Evolutionary conservation across 2,797 vertebrate species (phyloP), one percentile per base, ranked within the genome.

Genomic region (Chelonia mydas): DNA sequence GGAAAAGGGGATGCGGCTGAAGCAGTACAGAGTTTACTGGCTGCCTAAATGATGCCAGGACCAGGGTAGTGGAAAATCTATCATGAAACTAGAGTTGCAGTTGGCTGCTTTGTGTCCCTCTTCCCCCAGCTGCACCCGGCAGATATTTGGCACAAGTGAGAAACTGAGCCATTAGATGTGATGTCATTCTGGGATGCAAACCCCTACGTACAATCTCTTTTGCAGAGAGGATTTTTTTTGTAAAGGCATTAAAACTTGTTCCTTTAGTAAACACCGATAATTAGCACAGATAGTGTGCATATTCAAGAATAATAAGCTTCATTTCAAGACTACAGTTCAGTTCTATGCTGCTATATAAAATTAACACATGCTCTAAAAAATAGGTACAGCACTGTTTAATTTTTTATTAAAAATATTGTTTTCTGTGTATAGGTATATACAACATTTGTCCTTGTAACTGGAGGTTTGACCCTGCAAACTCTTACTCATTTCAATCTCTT

Each of bases 361-460:
- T 68, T 68, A 68, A 37, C 33, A n/a, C 61, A 37, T 5, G 9
- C 16, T 10, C 9, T 68, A 68, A 37, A 23, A 76, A 90, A 25
- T 3, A 51, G 1, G 2, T 81, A 15, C 2, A 79, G 53, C 5
- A 28, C 0, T 3, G 1, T 25, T 79, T 19, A 9, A 2, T 47
- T 41, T 88, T 83, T 55, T 1, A 19, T 50, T 27, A 65, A 1
- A 90, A 87, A n/a, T n/a, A 1, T 10, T 11, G 1, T 11, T 77
- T 85, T 53, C 6, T 11, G 0, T 19, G 2, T 15, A 51, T 68
- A 79, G 81, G 19, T 7, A 72, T 6, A 61, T 11, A 5, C 0
- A 27, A 0, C 10, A 65, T 79, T 74, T 93, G 74, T 21, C 16
- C 5, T 37, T 79, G 47, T 0, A 1, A 92, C 15, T 3, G 13